Base-by-base conservation (phyloP, 2,888 invertebrate species). In the Hirudinaria manillensis region DNA sequence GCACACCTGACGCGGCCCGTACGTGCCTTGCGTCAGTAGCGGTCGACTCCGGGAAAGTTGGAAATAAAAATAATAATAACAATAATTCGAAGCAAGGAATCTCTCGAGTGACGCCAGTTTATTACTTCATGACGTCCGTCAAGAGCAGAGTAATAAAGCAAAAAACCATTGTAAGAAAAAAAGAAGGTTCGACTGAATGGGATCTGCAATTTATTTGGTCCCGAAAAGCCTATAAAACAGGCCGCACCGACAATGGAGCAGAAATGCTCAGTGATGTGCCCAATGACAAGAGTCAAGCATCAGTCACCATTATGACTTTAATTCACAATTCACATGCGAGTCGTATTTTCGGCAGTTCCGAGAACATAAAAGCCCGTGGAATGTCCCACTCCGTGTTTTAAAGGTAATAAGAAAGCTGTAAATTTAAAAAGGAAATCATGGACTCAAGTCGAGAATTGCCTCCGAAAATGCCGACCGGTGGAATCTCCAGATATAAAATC, bases 181-280 rank as follows among this genome's bases (percentile, higher is more conserved):
- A 68, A 21, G 24, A 24, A 68, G 16, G 32, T 68, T 68, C 68
- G 68, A 16, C n/a, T 68, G 68, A 68, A 68, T 68, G 68, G 68
- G 34, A 68, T 68, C 34, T n/a, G 68, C 68, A 68, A 68, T 68
- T 68, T 68, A 68, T 68, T 68, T 36, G 68, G 68, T 68, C 68
- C 68, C 68, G 68, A 32, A 36, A 32, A 68, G 68, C 34, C 32
- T 32, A 68, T 68, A 68, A 68, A 68, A 32, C 68, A 68, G 68
- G 32, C 68, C 68, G 68, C 10, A 68, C 29, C 36, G 68, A 68
- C 68, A 68, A 68, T 68, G 68, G 36, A 24, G 68, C 36, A 61
- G 61, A 61, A 61, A 61, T n/a, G 29, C 21, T 10, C 61, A 61
- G 61, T 27, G 61, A 61, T 61, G 61, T 29, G 61, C 61, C 61